phyloP scores from a whole-genome alignment of 2,888 invertebrate genomes.

The Norana najaformis region DNA sequence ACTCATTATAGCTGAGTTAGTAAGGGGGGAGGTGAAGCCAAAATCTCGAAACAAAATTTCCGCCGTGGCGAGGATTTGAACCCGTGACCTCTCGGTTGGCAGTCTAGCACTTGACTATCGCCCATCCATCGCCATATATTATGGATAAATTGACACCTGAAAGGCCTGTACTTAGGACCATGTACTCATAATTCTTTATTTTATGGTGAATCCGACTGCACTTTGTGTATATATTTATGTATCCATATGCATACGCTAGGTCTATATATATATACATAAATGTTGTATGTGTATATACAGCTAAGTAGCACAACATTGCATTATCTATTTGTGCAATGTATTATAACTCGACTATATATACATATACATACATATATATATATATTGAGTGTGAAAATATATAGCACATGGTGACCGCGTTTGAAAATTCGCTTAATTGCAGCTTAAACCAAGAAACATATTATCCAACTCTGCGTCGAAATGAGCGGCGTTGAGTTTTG shows the following conservation, averaged over 20 bases:
- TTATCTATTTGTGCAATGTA: no score
- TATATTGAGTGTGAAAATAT: not conserved
- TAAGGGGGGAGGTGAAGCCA: no score
- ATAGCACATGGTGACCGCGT: not conserved
- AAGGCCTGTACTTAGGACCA: not conserved
- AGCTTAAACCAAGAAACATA: conserved; percentile 6
- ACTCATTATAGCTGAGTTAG: no score
- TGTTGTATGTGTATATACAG: not conserved
- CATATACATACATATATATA: not conserved
- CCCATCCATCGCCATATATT: not conserved
- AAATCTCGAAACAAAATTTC: no score
- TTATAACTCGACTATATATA: not conserved
- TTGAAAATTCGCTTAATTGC: not conserved
- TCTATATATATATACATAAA: no score
- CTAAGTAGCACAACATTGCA: not conserved
- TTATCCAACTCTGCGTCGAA: not conserved
- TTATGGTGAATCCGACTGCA: not conserved
- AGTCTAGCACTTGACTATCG: no score
- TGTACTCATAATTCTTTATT: not conserved
- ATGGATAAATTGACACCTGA: not conserved
- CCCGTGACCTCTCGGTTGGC: no score
- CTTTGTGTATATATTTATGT: not conserved
- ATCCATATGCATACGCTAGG: no score
- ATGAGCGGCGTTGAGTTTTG: not conserved
- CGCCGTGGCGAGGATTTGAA: no score